These are phyloP conservation scores for Galbula dea DNA, from an alignment of 2,113 vertebrate species.

Conservation along the genomic window DNA sequence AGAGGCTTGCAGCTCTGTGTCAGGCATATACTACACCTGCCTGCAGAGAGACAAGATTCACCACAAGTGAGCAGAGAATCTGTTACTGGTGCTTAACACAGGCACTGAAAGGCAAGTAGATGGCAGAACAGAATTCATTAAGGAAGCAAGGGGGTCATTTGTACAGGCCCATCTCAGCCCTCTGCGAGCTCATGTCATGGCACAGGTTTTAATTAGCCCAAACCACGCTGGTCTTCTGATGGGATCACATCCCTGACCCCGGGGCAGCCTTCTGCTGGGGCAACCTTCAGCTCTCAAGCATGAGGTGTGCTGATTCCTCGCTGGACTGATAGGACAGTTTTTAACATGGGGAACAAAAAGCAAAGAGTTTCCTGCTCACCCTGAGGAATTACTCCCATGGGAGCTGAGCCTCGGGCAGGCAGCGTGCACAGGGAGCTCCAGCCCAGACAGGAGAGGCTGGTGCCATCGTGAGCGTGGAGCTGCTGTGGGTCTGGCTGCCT, in stretches of 20 bases:
- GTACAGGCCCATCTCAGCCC: background rate
- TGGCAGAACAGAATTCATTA: background rate
- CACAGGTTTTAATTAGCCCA: background rate
- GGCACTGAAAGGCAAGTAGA: background rate
- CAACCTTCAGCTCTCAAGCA: background rate
- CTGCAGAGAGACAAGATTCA: background rate
- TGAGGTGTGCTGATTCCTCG: background rate
- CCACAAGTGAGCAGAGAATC: background rate
- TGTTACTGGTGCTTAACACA: background rate
- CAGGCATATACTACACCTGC: background rate
- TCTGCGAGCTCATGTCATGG: background rate
- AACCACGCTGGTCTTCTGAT: background rate
- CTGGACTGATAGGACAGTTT: fast-evolving
- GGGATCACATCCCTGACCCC: background rate
- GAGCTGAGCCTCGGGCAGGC: background rate
- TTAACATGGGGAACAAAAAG: too few species aligned
- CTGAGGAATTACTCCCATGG: background rate
- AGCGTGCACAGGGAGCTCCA: background rate
- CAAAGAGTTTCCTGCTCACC: background rate
- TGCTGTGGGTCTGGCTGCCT: background rate
- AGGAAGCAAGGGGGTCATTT: constrained; percentile 9
- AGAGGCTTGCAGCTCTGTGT: fast-evolving
- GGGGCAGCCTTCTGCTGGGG: background rate
- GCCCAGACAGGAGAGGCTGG: background rate
- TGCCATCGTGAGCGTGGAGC: background rate